phyloP scores from a whole-genome alignment of 2,888 invertebrate genomes.

The Sisyra nigra region DNA sequence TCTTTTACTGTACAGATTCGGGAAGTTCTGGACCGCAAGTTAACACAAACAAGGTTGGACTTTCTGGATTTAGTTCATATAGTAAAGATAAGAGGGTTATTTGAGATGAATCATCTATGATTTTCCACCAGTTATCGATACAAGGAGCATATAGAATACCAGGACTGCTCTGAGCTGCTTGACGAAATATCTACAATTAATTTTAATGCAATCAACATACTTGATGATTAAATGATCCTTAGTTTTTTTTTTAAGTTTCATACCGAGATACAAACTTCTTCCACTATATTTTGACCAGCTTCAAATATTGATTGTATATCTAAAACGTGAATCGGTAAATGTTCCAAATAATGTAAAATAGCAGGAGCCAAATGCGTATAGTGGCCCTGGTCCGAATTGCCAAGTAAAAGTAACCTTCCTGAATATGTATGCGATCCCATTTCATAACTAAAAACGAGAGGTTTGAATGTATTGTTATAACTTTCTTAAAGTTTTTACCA shows the following conservation, averaged over 20 bases:
- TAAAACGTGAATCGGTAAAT: constrained; percentile 28
- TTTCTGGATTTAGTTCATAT: constrained; percentile 23
- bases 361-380: constrained; percentile 44
- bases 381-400: constrained; percentile 30
- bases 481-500: constrained; percentile 15
- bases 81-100: constrained; percentile 20
- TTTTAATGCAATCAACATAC: neutral
- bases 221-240: neutral
- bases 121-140: constrained; percentile 25
- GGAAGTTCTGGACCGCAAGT: constrained; percentile 23
- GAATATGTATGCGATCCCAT: constrained; percentile 21
- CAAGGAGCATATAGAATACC: constrained; percentile 22
- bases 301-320: constrained; percentile 21
- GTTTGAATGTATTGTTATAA: constrained; percentile 1
- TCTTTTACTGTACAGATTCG: constrained; percentile 15
- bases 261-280: constrained; percentile 26
- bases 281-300: constrained; percentile 23
- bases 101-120: constrained; percentile 21
- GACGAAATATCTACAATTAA: constrained; percentile 16
- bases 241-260: neutral
- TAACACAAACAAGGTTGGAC: constrained; percentile 23
- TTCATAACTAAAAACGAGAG: constrained; percentile 17
- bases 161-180: constrained; percentile 19
- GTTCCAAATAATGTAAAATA: constrained; percentile 37
- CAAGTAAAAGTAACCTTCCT: constrained; percentile 22